Evolutionary conservation across 2,888 invertebrate genomes (phyloP), one percentile per base, ranked within the genome.

Genomic region (Athalia rosae): DNA sequence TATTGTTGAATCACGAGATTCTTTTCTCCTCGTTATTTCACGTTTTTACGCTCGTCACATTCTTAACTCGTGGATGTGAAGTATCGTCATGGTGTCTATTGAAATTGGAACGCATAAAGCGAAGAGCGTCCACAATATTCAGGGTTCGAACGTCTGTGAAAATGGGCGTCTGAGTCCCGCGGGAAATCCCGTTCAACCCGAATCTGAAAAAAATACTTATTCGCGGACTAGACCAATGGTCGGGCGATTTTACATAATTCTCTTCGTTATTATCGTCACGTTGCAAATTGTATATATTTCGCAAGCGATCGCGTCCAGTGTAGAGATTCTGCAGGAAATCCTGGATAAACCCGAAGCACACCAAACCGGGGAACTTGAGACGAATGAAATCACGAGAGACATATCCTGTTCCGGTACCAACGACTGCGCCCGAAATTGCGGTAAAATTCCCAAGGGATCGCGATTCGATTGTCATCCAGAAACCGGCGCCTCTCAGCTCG

Each of bases 391-490:
- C 64, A 64, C 47, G 45, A 64, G 47, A 64, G 45, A 45, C 3
- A 13, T 8, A 47, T 47, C 4, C 47, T 2, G 9, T 13, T 13
- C 28, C 28, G 28, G 28, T 6, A 13, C 47, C 15, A 53, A 67
- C n/a, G 4, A 53, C 50, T 67, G 15, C 53, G 56, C 11, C n/a
- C 6, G 47, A 15, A 15, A 69, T 69, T 81, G 80, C 41, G 8
- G 11, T 9, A 79, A 56, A 28, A 77, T 86, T 76, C 84, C 84
- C 61, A 67, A 77, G 64, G 86, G 88, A 4, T 89, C 91, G 81
- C 91, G 93, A 79, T 94, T 95, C 83, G 95, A 95, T 85, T 96
- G 95, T 84, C 93, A 92, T 84, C 95, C 95, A 0, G 93, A 94
- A 85, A 86, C 89, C 7, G 92, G 90, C 4, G 84, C 91, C 71